These are phyloP conservation scores for Dicrostonyx torquatus DNA, from an alignment of 2,797 vertebrate genomes.

Conservation along the genomic window DNA sequence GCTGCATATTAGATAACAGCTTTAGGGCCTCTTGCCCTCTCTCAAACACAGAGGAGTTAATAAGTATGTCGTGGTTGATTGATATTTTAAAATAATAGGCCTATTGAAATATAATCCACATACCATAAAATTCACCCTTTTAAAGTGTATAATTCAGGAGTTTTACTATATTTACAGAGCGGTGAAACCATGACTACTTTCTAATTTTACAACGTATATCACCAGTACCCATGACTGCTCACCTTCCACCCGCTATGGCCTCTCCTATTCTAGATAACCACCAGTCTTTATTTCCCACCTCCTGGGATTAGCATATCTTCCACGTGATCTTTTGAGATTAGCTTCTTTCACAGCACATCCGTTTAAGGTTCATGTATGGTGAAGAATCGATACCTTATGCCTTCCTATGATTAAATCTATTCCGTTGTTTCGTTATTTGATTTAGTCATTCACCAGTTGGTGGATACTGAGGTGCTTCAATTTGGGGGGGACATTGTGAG, in stretches of 20 bases:
- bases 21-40: background rate
- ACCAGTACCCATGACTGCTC: background rate
- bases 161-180: background rate
- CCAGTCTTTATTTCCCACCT: background rate
- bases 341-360: background rate
- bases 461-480: background rate
- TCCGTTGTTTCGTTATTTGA: background rate
- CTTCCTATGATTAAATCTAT: constrained; percentile 13
- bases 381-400: background rate
- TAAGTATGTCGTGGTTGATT: constrained; percentile 34
- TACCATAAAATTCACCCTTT: constrained; percentile 47
- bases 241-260: background rate
- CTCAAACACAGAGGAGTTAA: constrained; percentile 28
- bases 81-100: constrained; percentile 34
- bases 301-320: background rate
- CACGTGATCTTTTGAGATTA: background rate
- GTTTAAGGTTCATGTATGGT: background rate
- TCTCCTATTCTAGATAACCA: background rate
- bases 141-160: background rate
- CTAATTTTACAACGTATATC: constrained; percentile 32
- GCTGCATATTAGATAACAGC: background rate
- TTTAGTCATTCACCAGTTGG: constrained; percentile 14
- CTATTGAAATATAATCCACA: constrained; percentile 45
- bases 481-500: background rate
- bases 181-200: background rate